Conservation (phyloP, 2,888 invertebrate species). For the Artemia sinica region DNA sequence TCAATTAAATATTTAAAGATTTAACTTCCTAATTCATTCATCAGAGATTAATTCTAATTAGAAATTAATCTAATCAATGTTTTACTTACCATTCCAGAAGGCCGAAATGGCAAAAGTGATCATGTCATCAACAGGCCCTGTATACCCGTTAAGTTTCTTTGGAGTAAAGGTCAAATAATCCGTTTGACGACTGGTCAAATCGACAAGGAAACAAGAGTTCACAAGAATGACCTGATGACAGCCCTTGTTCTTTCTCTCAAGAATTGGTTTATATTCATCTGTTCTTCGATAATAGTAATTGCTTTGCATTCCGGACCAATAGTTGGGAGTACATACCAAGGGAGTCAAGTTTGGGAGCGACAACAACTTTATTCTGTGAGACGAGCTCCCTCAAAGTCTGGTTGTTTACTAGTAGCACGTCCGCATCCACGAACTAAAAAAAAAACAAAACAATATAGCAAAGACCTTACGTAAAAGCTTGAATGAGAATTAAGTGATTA, state of each 20-base stretch:
- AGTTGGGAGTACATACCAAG: conserved; percentile 78
- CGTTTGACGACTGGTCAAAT: conserved; percentile 43
- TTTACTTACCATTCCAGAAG: conserved; percentile 40
- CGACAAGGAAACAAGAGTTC: conserved; percentile 65
- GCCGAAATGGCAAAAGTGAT: conserved; percentile 76
- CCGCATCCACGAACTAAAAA: conserved; percentile 62
- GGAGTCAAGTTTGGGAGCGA: conserved; percentile 69
- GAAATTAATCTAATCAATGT: not conserved
- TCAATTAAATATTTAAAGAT: not conserved
- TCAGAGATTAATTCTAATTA: too few relatives aligned
- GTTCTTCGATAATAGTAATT: conserved; percentile 67
- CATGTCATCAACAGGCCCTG: conserved; percentile 73
- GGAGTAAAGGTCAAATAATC: conserved; percentile 55
- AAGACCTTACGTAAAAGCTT: not conserved
- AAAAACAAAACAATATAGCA: conserved; percentile 24
- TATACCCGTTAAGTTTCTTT: conserved; percentile 41
- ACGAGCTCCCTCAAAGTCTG: conserved; percentile 46
- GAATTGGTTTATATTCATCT: conserved; percentile 62
- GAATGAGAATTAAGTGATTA: too few relatives aligned
- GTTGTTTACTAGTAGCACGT: conserved; percentile 56
- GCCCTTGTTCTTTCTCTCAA: conserved; percentile 45
- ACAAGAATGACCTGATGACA: conserved; percentile 77
- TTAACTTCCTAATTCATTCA: too few relatives aligned
- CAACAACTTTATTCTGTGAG: conserved; percentile 43
- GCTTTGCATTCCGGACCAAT: conserved; percentile 82